Evolutionary conservation across 2,888 invertebrate species (phyloP).

Genomic region (Troides oblongomaculatus): DNA sequence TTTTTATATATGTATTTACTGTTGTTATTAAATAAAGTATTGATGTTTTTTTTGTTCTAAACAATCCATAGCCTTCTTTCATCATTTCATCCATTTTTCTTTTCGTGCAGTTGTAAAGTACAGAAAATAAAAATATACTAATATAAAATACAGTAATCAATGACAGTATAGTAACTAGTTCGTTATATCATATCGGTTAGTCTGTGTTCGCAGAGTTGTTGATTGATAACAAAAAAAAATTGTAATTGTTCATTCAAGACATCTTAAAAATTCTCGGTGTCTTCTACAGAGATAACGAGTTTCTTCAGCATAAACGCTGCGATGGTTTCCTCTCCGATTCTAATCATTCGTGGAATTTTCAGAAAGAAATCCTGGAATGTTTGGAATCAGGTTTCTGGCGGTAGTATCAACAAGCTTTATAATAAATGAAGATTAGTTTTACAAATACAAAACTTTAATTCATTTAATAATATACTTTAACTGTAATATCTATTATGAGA

Average conservation of each 20-base stretch:
- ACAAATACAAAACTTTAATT: neutral
- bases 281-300: conserved; percentile 1
- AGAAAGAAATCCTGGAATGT: neutral
- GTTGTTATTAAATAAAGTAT: too few species aligned
- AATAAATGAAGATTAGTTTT: neutral
- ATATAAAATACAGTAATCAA: neutral
- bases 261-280: neutral
- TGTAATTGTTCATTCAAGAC: neutral
- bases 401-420: neutral
- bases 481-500: neutral
- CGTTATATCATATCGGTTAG: neutral
- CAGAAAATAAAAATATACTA: neutral
- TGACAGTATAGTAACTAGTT: neutral
- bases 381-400: neutral
- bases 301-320: neutral
- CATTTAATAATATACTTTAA: neutral
- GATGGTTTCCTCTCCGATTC: too few species aligned
- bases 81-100: too few species aligned
- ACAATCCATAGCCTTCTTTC: too few species aligned
- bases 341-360: neutral
- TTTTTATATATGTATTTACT: neutral
- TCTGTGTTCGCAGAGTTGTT: neutral
- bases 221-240: neutral
- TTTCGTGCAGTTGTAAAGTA: too few species aligned
- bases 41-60: too few species aligned